Percentiles rank a stretch among this genome's conserved stretches.
Evolutionary conservation across 2,888 invertebrate genomes (phyloP).

Genomic region (Scaptomyza polygonia): DNA sequence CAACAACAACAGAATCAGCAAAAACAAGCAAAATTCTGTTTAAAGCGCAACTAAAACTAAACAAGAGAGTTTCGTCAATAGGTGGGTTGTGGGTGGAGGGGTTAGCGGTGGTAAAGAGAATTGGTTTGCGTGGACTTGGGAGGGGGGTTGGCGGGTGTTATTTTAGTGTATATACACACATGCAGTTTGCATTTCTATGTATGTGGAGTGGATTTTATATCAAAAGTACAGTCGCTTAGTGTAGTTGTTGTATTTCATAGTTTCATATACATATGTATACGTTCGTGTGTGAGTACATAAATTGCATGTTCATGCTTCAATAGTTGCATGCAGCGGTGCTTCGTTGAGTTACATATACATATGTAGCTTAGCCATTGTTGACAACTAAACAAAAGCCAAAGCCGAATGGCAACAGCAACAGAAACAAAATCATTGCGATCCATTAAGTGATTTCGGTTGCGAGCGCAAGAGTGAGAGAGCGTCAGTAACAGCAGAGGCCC

Average conservation of each 20-base stretch:
- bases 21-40: constrained; percentile 65
- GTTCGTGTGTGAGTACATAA: constrained; percentile 58
- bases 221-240: constrained; percentile 73
- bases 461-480: constrained; percentile 21
- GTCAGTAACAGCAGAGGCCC: constrained; percentile 18
- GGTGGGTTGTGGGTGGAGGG: constrained; percentile 23
- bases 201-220: constrained; percentile 67
- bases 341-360: constrained; percentile 19
- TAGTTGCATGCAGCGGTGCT: constrained; percentile 68
- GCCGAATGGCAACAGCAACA: constrained; percentile 20
- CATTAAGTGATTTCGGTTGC: constrained; percentile 52
- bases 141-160: constrained; percentile 2
- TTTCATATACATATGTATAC: constrained; percentile 34
- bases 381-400: constrained; percentile 69
- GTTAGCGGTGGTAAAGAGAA: not conserved
- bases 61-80: constrained; percentile 54
- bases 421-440: constrained; percentile 46
- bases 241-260: constrained; percentile 72
- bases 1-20: constrained; percentile 46
- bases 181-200: constrained; percentile 52
- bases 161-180: constrained; percentile 31
- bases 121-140: constrained; percentile 9
- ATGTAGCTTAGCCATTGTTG: constrained; percentile 63
- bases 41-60: constrained; percentile 77
- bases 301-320: constrained; percentile 78